Conservation (phyloP, 2,888 invertebrate species). For the Torymus texanus region DNA sequence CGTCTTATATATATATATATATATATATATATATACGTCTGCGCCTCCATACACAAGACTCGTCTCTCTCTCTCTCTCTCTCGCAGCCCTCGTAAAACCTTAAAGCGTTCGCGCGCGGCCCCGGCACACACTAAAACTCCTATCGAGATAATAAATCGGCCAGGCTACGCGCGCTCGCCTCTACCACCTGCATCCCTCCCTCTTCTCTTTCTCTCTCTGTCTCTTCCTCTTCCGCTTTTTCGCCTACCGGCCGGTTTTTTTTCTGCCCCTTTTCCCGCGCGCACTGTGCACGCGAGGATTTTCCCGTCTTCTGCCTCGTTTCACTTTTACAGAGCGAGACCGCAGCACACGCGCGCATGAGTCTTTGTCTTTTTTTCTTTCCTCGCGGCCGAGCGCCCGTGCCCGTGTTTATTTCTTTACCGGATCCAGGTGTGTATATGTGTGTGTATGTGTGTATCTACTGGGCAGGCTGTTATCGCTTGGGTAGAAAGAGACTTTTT, state of each 20-base stretch:
- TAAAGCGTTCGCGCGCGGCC: conserved; percentile 35
- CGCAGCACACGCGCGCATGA: too few species aligned
- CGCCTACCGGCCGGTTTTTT: neutral
- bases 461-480: too few species aligned
- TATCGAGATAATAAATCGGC: conserved; percentile 66
- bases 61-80: too few species aligned
- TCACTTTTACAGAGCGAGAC: conserved; percentile 34
- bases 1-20: neutral
- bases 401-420: conserved; percentile 46
- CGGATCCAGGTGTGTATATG: neutral
- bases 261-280: neutral
- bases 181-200: conserved; percentile 3
- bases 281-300: too few species aligned
- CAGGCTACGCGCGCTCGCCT: conserved; percentile 7
- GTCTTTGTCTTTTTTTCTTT: neutral
- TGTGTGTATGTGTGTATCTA: too few species aligned
- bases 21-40: too few species aligned
- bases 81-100: conserved; percentile 58
- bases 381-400: too few species aligned
- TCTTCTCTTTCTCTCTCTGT: conserved; percentile 3
- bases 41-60: too few species aligned
- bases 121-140: conserved; percentile 57
- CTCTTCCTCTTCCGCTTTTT: neutral
- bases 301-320: conserved; percentile 27
- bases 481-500: too few species aligned